Evolutionary conservation across 2,113 vertebrate genomes (phyloP).

Genomic region (Alosa alosa): DNA sequence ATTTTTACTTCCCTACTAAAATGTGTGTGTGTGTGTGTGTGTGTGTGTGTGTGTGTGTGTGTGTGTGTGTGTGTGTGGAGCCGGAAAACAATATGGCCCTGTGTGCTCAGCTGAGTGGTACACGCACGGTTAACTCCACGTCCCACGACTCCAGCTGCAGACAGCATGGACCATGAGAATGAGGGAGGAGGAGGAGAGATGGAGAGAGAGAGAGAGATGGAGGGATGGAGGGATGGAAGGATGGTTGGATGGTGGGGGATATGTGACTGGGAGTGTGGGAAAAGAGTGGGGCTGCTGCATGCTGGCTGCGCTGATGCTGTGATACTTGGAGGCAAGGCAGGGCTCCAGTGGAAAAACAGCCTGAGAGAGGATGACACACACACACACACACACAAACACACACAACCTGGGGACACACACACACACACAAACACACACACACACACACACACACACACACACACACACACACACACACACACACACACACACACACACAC

Average conservation of each 20-base stretch:
- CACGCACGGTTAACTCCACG: constrained; percentile 19
- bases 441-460: no score
- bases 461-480: no score
- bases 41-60: background rate
- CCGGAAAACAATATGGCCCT: background rate
- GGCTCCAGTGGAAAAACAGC: no score
- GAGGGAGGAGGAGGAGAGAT: background rate
- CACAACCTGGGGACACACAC: no score
- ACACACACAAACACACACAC: no score
- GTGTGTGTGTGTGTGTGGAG: background rate
- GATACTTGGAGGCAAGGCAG: background rate
- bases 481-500: no score
- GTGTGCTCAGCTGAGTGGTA: background rate
- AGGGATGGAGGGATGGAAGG: background rate
- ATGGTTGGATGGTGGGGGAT: no score
- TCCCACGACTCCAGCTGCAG: constrained; percentile 20
- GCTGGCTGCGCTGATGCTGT: no score
- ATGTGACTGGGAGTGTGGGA: background rate
- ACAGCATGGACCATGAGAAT: background rate
- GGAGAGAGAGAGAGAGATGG: background rate
- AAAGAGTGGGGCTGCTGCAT: background rate
- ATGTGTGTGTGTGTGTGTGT: background rate
- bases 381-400: no score
- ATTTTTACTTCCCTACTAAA: constrained; percentile 1
- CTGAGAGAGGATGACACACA: no score